These are phyloP conservation scores for Archegozetes longisetosus DNA, from an alignment of 1,140 invertebrate genomes.

Conservation along the genomic window DNA sequence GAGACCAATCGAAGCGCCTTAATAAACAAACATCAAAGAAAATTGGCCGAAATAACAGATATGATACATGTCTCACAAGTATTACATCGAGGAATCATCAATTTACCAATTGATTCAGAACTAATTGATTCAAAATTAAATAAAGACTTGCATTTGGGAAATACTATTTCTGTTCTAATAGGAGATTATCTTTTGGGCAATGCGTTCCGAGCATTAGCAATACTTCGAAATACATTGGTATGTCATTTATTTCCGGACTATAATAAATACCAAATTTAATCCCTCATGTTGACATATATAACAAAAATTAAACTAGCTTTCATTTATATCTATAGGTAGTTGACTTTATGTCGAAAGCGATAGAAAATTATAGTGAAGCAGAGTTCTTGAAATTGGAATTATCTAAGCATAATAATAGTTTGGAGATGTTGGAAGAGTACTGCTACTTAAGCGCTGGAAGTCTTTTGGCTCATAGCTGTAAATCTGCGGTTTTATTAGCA, in stretches of 20 bases:
- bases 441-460: not conserved
- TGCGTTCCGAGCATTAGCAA: not conserved
- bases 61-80: not conserved
- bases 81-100: not conserved
- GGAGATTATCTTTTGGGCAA: not conserved
- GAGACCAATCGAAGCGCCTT: not conserved
- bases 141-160: no score
- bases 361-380: not conserved
- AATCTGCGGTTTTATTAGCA: not conserved
- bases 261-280: no score
- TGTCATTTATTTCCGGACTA: no score
- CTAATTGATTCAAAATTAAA: no score
- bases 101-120: no score
- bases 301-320: no score
- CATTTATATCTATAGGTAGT: not conserved
- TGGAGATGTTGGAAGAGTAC: not conserved
- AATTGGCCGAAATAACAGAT: not conserved
- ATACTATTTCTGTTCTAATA: no score
- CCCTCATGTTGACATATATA: no score
- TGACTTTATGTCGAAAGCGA: not conserved
- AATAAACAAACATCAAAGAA: not conserved
- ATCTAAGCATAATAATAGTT: no score
- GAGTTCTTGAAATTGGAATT: constrained; percentile 1
- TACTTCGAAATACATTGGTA: not conserved
- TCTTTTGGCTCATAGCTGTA: not conserved